These are phyloP conservation scores for Hylaeus anthracinus DNA, from an alignment of 1,140 invertebrate genomes.

Conservation along the genomic window DNA sequence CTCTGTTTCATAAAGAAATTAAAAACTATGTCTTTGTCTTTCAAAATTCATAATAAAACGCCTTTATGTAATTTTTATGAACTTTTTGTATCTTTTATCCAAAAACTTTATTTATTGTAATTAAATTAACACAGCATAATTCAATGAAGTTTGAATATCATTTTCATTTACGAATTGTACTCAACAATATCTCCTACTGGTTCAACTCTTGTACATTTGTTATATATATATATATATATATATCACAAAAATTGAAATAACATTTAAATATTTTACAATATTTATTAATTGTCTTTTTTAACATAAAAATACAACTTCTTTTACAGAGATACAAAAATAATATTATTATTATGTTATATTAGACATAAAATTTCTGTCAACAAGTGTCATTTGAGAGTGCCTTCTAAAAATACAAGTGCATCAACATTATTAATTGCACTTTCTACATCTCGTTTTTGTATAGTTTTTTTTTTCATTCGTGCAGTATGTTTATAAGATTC, in stretches of 20 bases:
- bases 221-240: background rate
- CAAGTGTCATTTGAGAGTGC: slow-evolving; percentile 84
- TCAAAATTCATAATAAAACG: slow-evolving; percentile 20
- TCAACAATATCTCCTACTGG: background rate
- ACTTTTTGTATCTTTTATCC: background rate
- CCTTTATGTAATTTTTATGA: slow-evolving; percentile 5
- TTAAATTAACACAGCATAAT: slow-evolving; percentile 3
- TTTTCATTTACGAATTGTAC: background rate
- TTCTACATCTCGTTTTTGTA: slow-evolving; percentile 91
- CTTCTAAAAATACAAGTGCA: slow-evolving; percentile 89
- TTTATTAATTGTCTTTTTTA: background rate
- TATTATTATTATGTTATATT: slow-evolving; percentile 10
- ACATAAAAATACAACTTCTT: slow-evolving; percentile 5
- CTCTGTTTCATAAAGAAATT: background rate
- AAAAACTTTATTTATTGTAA: background rate
- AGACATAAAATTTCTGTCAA: background rate
- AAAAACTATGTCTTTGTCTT: background rate
- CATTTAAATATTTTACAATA: background rate
- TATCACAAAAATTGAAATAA: background rate
- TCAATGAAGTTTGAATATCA: slow-evolving; percentile 1
- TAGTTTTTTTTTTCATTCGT: slow-evolving; percentile 89
- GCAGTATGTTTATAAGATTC: slow-evolving; percentile 88
- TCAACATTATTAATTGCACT: slow-evolving; percentile 87
- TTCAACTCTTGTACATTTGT: background rate
- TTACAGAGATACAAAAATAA: slow-evolving; percentile 2